Percentiles rank a stretch among this genome's conserved stretches.
Evolutionary conservation across 2,113 vertebrate genomes (phyloP).

Genomic region (Clinocottus analis): DNA sequence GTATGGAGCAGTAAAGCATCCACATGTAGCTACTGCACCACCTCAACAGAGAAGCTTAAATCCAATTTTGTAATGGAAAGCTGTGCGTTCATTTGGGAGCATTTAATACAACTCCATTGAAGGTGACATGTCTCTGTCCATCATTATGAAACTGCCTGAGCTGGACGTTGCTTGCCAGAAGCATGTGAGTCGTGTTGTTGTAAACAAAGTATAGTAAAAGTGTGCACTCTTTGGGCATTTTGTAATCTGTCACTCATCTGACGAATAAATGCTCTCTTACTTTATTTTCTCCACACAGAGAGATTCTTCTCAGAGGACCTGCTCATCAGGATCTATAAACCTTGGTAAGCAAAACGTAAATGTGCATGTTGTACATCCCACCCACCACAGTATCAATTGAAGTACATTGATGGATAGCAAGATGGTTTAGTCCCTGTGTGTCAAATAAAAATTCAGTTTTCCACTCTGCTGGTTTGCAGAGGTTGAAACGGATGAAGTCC

Average conservation of each 20-base stretch:
- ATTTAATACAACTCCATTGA: conserved; percentile 10
- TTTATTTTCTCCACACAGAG: conserved; percentile 67
- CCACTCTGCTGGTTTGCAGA: conserved; percentile 37
- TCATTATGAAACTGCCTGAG: conserved; percentile 16
- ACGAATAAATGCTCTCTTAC: not conserved
- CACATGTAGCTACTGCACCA: not conserved
- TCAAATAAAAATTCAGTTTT: conserved; percentile 63
- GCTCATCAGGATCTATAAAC: conserved; percentile 46
- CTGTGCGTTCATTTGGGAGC: not conserved
- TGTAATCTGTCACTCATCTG: conserved; percentile 13
- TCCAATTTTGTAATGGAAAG: not conserved
- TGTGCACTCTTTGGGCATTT: not conserved
- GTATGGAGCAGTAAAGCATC: not conserved
- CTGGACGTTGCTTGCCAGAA: not conserved
- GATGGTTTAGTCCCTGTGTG: conserved; percentile 42
- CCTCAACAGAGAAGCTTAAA: conserved; percentile 1
- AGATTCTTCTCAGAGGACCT: conserved; percentile 63
- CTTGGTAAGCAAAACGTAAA: conserved; percentile 58
- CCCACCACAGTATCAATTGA: not conserved
- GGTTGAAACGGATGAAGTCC: conserved; percentile 27
- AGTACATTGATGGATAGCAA: not conserved
- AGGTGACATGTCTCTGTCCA: conserved; percentile 6
- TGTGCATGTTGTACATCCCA: not conserved
- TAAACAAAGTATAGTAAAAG: conserved; percentile 4
- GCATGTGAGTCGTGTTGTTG: not conserved